These are phyloP conservation scores for Aegithalos caudatus DNA, from an alignment of 2,113 vertebrate genomes.

Conservation along the genomic window DNA sequence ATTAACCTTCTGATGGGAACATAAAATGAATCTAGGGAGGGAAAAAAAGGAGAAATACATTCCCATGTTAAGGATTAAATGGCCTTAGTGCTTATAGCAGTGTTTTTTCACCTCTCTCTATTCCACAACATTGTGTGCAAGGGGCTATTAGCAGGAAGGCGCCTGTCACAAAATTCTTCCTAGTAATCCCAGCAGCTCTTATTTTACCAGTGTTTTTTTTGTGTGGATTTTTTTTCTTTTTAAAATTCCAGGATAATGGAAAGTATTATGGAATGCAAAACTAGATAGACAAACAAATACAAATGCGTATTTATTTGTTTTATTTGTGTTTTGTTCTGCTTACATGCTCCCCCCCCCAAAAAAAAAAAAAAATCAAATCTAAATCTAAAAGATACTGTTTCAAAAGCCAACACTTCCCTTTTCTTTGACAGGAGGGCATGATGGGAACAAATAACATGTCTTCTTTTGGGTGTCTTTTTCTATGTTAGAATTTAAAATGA, in stretches of 20 bases:
- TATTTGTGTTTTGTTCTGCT: background rate
- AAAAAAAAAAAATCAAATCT: background rate
- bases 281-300: background rate
- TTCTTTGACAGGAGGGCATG: background rate
- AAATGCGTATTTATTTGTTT: background rate
- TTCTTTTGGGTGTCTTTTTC: background rate
- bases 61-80: constrained; percentile 66
- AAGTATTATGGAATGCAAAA: background rate
- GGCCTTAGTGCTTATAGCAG: constrained; percentile 12
- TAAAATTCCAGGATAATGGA: background rate
- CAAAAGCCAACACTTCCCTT: background rate
- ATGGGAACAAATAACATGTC: background rate
- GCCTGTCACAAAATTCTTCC: constrained; percentile 1
- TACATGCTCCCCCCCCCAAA: accelerated
- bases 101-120: constrained; percentile 4
- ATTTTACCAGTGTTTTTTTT: background rate
- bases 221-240: background rate
- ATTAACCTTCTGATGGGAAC: constrained; percentile 68
- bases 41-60: constrained; percentile 57
- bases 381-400: background rate
- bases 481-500: background rate
- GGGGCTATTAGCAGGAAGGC: background rate
- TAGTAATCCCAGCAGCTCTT: background rate
- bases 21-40: constrained; percentile 47
- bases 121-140: background rate